Base-by-base conservation (phyloP, 2,113 vertebrate species). In the Corythaixoides concolor region DNA sequence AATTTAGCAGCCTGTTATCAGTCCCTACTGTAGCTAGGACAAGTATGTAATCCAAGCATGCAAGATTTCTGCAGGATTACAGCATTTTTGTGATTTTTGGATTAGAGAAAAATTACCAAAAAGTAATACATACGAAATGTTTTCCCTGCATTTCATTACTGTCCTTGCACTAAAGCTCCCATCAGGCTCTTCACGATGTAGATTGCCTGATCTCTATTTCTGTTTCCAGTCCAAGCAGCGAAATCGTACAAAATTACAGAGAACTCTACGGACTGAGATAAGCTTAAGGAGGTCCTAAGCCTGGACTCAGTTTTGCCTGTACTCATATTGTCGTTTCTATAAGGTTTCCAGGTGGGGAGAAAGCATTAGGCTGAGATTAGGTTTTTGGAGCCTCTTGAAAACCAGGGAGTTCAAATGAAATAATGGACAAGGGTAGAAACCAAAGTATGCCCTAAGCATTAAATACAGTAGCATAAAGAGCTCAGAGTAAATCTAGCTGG, bases 1-100 rank as follows among this genome's bases (percentile, higher is more conserved):
- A 90, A 95, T 95, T 95, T 93, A 94, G 88, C 73, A 97, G 95
- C 58, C 89, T 94, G 82, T 94, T 97, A 96, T 91, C 87, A 93
- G 50, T 39, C 88, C 50, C 70, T 76, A 12, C 70, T 32, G 41
- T 24, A 91, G 78, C 43, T 35, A 88, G 74, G 70, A 60, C 95
- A 95, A 93, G 93, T 26, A 66, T 1, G 28, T 70, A 79, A 62
- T 67, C 58, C 74, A 79, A 91, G 55, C 11, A 27, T 4, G 41
- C 2, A 35, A 93, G 91, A 73, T 41, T 85, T 89, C 87, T 15
- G 6, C 70, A 79, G 81, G 94, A 96, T 85, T 96, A 88, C 85
- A 79, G 93, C 22, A 16, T 62, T 89, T 95, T 76, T 24, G 88
- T 89, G 77, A 91, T 91, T 95, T 93, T 88, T 91, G 81, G 81